Base-by-base conservation (phyloP, 35 echinoderm and acorn worm genomes). In the Strongylocentrotus purpuratus region DNA sequence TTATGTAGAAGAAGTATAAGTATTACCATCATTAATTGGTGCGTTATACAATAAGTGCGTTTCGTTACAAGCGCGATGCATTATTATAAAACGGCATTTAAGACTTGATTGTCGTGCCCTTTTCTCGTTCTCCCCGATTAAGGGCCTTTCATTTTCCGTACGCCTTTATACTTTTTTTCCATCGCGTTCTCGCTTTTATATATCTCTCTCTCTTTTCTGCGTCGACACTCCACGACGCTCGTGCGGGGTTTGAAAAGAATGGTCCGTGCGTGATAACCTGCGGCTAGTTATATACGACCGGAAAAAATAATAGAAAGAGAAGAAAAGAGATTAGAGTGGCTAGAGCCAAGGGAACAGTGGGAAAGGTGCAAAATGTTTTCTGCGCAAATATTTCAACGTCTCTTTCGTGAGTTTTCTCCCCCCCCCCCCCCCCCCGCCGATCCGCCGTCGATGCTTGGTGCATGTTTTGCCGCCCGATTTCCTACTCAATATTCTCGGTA, bases 301-400 rank as follows among this genome's bases (percentile, higher is more conserved):
- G 87, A 89, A 89, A 86, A 89, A 89, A 89, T 89, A 89, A 89
- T 89, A 89, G 65, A 78, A 89, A 25, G 87, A 89, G 87, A 89
- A 89, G 87, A 89, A 89, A 45, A 46, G 12, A 89, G 87, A 89
- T 89, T 89, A 45, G 18, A 89, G 87, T 9, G 33, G 45, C 20
- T 22, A 41, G 32, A 89, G 87, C 87, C 45, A 11, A 89, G 33
- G 87, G 87, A 89, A 89, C 87, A 46, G 6, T 89, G 87, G 32
- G 33, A 89, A 89, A 33, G 87, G 87, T 89, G 32, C 65, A 20
- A 89, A 89, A 45, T 89, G 87, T 89, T 89, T 89, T 88, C 33
- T 89, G 32, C 87, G 87, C 87, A 89, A 89, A 89, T 86, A 86
- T 86, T 86, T 86, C 33, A 86, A 86, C 50, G 33, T 86, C 85